These are phyloP conservation scores for Mirza zaza DNA, from an alignment of 2,113 vertebrate species.

Conservation along the genomic window DNA sequence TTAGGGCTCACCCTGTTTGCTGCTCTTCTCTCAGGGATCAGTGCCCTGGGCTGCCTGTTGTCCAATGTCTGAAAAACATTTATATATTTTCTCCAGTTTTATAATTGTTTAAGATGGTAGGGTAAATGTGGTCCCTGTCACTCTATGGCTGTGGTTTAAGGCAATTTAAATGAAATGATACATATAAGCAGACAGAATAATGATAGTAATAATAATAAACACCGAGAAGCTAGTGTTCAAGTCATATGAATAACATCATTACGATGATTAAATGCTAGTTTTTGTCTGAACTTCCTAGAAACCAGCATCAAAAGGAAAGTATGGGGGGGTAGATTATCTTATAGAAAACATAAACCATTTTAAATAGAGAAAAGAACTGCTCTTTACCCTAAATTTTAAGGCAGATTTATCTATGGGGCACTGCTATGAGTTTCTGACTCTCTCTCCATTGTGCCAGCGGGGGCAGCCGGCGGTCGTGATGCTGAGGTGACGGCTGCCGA, in stretches of 20 bases:
- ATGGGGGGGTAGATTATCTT: not conserved
- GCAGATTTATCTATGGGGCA: not conserved
- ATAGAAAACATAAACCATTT: not conserved
- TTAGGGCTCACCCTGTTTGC: not conserved
- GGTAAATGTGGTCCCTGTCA: not conserved
- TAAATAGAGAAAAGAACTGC: not conserved
- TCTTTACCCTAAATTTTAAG: not conserved
- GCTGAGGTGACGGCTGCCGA: constrained; percentile 87
- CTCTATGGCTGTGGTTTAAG: not conserved
- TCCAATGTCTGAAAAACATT: not conserved
- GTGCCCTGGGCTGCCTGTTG: not conserved
- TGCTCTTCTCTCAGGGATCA: not conserved
- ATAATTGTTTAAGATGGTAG: not conserved
- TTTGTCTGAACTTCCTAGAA: not conserved
- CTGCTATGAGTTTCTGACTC: not conserved
- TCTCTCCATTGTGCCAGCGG: constrained; percentile 76
- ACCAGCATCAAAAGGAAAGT: not conserved
- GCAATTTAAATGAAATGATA: not conserved
- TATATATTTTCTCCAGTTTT: not conserved
- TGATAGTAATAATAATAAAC: not conserved
- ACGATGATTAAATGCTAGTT: not conserved
- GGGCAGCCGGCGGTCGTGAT: constrained; percentile 78
- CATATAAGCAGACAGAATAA: not conserved
- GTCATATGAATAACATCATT: not conserved
- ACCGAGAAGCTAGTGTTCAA: not conserved